Conservation (phyloP, 2,888 invertebrate genomes). For the Odontothrips loti region DNA sequence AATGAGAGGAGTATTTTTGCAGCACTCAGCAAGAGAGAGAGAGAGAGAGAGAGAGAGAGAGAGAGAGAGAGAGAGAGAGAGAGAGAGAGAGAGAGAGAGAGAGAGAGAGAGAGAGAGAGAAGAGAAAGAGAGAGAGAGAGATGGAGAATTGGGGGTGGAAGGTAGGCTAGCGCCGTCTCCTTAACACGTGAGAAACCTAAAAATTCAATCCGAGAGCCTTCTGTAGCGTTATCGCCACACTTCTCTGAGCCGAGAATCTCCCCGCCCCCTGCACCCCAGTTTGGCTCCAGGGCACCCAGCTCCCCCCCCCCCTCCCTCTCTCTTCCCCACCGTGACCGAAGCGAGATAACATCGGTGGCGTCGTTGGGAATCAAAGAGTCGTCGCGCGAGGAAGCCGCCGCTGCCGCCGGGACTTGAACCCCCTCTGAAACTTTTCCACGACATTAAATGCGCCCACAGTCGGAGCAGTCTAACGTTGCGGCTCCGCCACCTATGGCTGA, state of each 20-base stretch:
- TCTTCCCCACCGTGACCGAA: neutral
- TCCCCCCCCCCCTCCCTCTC: neutral
- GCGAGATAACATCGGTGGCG: no score
- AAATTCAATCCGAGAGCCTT: neutral
- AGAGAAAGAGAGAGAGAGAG: neutral
- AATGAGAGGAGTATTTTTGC: no score
- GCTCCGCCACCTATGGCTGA: no score
- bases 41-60: neutral
- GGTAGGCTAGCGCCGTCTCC: neutral
- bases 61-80: neutral
- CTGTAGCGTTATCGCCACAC: neutral
- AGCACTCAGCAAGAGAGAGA: neutral
- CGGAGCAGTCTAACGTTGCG: no score
- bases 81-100: neutral
- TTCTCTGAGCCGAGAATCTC: no score
- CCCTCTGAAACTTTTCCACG: no score
- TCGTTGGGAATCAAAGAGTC: no score
- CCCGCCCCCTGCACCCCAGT: neutral
- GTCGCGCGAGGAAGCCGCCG: no score
- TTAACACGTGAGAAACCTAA: neutral
- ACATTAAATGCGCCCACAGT: no score
- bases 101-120: constrained; percentile 1
- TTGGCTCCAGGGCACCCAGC: no score
- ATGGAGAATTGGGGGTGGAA: neutral
- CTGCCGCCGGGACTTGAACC: no score